phyloP scores from a whole-genome alignment of 2,113 vertebrate genomes.

The Sardina pilchardus region DNA sequence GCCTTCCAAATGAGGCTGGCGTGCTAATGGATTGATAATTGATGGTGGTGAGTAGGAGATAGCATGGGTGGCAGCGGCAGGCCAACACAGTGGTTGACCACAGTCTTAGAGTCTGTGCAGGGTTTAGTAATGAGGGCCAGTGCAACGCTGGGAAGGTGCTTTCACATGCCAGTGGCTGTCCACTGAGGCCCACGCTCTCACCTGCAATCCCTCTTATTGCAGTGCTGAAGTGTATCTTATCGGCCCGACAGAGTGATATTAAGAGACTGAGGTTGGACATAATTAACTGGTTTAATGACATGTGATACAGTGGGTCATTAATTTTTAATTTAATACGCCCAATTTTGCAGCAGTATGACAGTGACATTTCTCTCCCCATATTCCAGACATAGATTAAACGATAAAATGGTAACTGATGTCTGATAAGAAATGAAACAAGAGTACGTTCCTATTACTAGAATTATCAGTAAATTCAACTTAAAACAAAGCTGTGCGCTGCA shows the following conservation, averaged over 20 bases:
- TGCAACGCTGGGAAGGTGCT: slow-evolving; percentile 59
- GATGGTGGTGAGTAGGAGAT: slow-evolving; percentile 60
- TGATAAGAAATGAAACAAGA: not conserved
- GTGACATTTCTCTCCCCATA: slow-evolving; percentile 1
- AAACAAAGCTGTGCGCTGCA: not conserved
- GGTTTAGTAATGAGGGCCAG: slow-evolving; percentile 57
- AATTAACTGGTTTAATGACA: slow-evolving; percentile 8
- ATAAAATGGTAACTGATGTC: not conserved
- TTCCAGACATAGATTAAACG: not conserved
- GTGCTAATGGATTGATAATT: slow-evolving; percentile 73
- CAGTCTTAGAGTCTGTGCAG: not conserved
- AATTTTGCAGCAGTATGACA: slow-evolving; percentile 9
- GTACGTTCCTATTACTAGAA: not conserved
- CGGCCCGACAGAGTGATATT: not conserved
- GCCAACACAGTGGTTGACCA: slow-evolving; percentile 24
- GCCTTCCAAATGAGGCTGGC: slow-evolving; percentile 61
- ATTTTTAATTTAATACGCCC: not conserved
- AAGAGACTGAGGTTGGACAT: slow-evolving; percentile 5
- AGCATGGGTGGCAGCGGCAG: slow-evolving; percentile 54
- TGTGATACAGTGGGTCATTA: slow-evolving; percentile 11
- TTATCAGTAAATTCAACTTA: slow-evolving; percentile 2
- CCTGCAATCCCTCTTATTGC: not conserved
- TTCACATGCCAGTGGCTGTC: slow-evolving; percentile 47
- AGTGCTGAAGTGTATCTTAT: not conserved
- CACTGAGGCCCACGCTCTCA: not conserved